Base-by-base conservation (phyloP, 2,888 invertebrate genomes). In the Melinaea marsaeus region DNA sequence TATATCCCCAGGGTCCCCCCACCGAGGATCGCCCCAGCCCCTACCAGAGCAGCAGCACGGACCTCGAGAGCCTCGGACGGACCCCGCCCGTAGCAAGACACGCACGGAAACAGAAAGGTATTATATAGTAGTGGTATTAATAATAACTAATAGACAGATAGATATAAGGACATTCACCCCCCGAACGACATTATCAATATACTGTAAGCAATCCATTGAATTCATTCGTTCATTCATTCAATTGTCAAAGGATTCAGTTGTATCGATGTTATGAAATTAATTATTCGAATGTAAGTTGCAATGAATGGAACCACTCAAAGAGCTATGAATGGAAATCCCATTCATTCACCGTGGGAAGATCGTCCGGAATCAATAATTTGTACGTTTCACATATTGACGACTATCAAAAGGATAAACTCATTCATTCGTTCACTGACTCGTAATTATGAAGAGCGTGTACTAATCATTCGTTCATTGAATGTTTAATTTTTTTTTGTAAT, bases 11-110 rank as follows among this genome's bases (percentile, higher is more conserved):
- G 82, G 85, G 84, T 66, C 85, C 84, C 0, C 78, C 78, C 6
- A 67, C 75, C 13, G 78, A 80, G 11, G 87, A 88, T 45, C 78
- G 79, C 55, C 71, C 73, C 37, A 69, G 65, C 22, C 66, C 73
- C 55, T 82, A 81, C 68, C 86, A 84, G 68, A 87, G 87, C 80
- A 89, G 88, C 78, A 87, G 81, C 72, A 88, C 90, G 0, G 90
- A 89, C 72, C 74, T 83, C 9, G 89, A 90, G 67, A 89, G 88
- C 66, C 79, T 89, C 6, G 87, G 89, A 48, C 78, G 90, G n/a
- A 90, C 90, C 0, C 90, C 90, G 2, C 89, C 88, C 1, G 77
- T 80, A 2, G 73, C 86, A 56, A 69, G 88, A 6, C 85, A 86
- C 69, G 74, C 75, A 6, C 79, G 74, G 70, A 86, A 86, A 74